Percentiles rank a stretch among this genome's conserved stretches.
Evolutionary conservation across 2,797 vertebrate species (phyloP).

Genomic region (Odontamblyopus lacepedii): DNA sequence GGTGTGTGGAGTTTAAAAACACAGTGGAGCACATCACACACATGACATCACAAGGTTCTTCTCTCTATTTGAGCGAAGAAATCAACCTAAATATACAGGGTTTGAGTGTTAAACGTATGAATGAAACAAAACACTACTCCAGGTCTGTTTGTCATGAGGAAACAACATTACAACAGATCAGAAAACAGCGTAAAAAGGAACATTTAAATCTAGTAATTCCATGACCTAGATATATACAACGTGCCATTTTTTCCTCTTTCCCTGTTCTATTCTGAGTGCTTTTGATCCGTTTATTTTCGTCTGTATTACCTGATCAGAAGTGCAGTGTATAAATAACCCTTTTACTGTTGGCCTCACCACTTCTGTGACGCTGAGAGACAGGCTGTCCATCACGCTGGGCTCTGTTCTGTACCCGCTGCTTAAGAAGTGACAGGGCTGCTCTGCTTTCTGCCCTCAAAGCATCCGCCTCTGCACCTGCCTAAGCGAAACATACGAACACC

Average conservation of each 20-base stretch:
- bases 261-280: slow-evolving; percentile 3
- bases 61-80: too few species aligned
- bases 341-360: slow-evolving; percentile 50
- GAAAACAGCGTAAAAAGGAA: too few species aligned
- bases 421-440: slow-evolving; percentile 51
- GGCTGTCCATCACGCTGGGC: slow-evolving; percentile 46
- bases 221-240: background rate
- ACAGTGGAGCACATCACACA: too few species aligned
- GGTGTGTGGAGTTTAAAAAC: too few species aligned
- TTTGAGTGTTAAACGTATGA: too few species aligned
- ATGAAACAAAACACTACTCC: too few species aligned
- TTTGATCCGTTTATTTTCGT: slow-evolving; percentile 11
- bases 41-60: too few species aligned
- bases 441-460: slow-evolving; percentile 43
- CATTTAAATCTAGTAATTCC: background rate
- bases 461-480: slow-evolving; percentile 43
- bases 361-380: slow-evolving; percentile 33
- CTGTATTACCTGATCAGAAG: slow-evolving; percentile 47
- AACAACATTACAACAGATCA: too few species aligned
- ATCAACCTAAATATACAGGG: too few species aligned
- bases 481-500: slow-evolving; percentile 43
- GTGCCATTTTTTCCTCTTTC: slow-evolving; percentile 40
- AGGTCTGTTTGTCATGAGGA: too few species aligned
- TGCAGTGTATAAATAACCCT: slow-evolving; percentile 58
- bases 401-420: slow-evolving; percentile 52